A percentile compares a stretch with the other conserved stretches of the same genome.
Conservation (phyloP, 2,888 invertebrate genomes). For the Caenorhabditis angaria region DNA sequence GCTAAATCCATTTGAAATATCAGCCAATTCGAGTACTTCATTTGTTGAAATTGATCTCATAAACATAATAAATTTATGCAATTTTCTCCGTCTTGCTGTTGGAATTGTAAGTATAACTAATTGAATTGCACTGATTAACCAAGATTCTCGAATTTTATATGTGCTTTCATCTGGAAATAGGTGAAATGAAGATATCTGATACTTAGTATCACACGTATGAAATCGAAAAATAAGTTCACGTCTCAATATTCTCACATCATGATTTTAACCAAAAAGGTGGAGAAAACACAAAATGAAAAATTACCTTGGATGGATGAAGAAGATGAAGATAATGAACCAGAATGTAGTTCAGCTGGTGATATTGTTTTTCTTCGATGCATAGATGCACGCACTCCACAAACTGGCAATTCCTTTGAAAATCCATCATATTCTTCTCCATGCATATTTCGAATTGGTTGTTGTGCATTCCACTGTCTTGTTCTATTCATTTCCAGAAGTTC, state of each 20-base stretch:
- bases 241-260: too few relatives aligned
- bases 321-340: slow-evolving; percentile 10
- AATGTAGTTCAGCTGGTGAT: slow-evolving; percentile 11
- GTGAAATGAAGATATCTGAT: too few relatives aligned
- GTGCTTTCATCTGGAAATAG: slow-evolving; percentile 24
- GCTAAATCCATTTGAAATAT: slow-evolving; percentile 25
- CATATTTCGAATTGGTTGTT: not conserved
- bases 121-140: slow-evolving; percentile 31
- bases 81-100: slow-evolving; percentile 25
- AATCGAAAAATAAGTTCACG: too few relatives aligned
- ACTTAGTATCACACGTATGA: too few relatives aligned
- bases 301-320: slow-evolving; percentile 19
- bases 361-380: slow-evolving; percentile 18
- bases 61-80: slow-evolving; percentile 34
- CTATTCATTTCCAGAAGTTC: not conserved
- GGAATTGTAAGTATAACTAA: slow-evolving; percentile 24
- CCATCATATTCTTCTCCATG: slow-evolving; percentile 10
- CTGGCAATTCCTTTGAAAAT: slow-evolving; percentile 21
- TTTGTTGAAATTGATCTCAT: slow-evolving; percentile 32
- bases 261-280: too few relatives aligned
- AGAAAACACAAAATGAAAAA: too few relatives aligned
- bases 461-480: not conserved
- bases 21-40: slow-evolving; percentile 27
- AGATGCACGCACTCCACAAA: slow-evolving; percentile 24
- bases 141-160: slow-evolving; percentile 32